Evolutionary conservation across 2,888 invertebrate genomes (phyloP).

Genomic region (Candidula unifasciata): DNA sequence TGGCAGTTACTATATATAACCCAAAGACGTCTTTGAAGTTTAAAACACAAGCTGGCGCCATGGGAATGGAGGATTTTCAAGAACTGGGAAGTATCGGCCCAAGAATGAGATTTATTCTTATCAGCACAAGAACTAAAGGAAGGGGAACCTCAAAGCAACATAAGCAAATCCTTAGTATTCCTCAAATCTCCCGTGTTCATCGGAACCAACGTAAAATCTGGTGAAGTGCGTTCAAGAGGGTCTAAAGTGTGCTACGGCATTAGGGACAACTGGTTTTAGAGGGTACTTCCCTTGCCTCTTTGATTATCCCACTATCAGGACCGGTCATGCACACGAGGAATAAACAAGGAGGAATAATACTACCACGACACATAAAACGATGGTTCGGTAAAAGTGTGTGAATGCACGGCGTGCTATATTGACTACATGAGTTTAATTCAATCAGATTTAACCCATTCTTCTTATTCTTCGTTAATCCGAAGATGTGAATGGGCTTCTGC

Average conservation of each 20-base stretch:
- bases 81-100: constrained; percentile 2
- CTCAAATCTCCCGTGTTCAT: background rate
- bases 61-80: constrained; percentile 22
- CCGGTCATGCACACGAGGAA: background rate
- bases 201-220: constrained; percentile 9
- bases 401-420: background rate
- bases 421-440: too few species aligned
- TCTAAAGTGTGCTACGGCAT: constrained; percentile 14
- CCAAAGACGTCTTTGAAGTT: constrained; percentile 10
- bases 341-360: background rate
- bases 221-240: constrained; percentile 18
- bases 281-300: background rate
- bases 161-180: constrained; percentile 1
- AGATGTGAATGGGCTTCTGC: too few species aligned
- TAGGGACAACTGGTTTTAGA: constrained; percentile 1
- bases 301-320: constrained; percentile 18
- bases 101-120: constrained; percentile 22
- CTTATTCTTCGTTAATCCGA: too few species aligned
- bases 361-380: background rate
- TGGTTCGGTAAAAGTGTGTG: background rate
- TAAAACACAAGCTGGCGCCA: constrained; percentile 13
- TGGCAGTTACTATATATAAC: constrained; percentile 18
- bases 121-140: constrained; percentile 20
- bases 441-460: too few species aligned
- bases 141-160: constrained; percentile 28